These are phyloP conservation scores for Drosophila stalkeri DNA, from an alignment of 2,888 invertebrate genomes.

Conservation along the genomic window DNA sequence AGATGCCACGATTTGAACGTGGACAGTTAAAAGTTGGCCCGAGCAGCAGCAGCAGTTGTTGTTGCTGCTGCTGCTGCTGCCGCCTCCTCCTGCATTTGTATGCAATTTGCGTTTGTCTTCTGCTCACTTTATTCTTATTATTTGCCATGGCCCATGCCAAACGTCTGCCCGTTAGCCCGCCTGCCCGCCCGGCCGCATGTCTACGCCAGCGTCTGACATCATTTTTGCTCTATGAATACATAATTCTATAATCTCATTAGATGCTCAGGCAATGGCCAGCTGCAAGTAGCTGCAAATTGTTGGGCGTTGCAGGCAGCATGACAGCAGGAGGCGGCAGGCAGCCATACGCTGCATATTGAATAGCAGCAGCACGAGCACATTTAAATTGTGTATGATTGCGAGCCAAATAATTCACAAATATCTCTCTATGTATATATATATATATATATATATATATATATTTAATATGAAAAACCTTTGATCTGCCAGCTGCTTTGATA, in stretches of 20 bases:
- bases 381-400: slow-evolving; percentile 1
- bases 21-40: slow-evolving; percentile 39
- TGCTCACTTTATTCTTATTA: slow-evolving; percentile 47
- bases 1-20: slow-evolving; percentile 55
- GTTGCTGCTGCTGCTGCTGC: neutral
- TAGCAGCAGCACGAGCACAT: slow-evolving; percentile 1
- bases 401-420: neutral
- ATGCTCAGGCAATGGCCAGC: slow-evolving; percentile 41
- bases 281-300: slow-evolving; percentile 55
- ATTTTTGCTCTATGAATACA: slow-evolving; percentile 76
- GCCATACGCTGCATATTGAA: slow-evolving; percentile 39
- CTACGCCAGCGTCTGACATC: slow-evolving; percentile 58
- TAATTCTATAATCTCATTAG: slow-evolving; percentile 81
- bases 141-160: slow-evolving; percentile 5
- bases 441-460: no score
- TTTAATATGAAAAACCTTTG: neutral
- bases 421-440: no score
- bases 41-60: slow-evolving; percentile 21
- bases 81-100: slow-evolving; percentile 59
- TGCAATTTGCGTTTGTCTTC: slow-evolving; percentile 69
- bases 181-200: slow-evolving; percentile 12
- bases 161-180: neutral
- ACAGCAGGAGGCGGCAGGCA: neutral
- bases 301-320: neutral
- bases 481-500: neutral